These are phyloP conservation scores for Endotricha flammealis DNA, from an alignment of 2,888 invertebrate species.

Conservation along the genomic window DNA sequence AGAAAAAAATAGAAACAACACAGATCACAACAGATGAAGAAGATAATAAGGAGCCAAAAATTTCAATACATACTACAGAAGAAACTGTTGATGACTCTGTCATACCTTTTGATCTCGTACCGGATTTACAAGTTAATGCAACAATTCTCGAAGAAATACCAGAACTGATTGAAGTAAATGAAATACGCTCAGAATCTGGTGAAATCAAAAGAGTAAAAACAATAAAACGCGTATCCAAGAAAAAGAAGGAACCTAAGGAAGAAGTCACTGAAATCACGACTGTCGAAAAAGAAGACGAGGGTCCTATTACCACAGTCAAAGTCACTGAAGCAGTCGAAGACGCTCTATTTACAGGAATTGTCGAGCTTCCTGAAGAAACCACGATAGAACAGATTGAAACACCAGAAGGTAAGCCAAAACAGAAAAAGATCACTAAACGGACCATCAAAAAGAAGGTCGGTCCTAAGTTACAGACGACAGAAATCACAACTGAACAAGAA, in stretches of 20 bases:
- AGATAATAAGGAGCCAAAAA: conserved; percentile 41
- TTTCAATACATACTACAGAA: conserved; percentile 18
- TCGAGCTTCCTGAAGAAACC: conserved; percentile 21
- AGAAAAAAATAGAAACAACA: conserved; percentile 34
- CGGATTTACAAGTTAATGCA: conserved; percentile 22
- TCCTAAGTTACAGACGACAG: conserved; percentile 13
- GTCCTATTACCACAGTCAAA: conserved; percentile 38
- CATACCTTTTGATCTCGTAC: conserved; percentile 18
- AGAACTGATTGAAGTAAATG: conserved; percentile 25
- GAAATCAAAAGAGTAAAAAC: conserved; percentile 28
- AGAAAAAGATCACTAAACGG: conserved; percentile 23
- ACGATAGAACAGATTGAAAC: conserved; percentile 10
- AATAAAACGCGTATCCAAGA: conserved; percentile 61
- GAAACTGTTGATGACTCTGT: conserved; percentile 18
- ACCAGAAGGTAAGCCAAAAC: conserved; percentile 18
- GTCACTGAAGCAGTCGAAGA: conserved; percentile 29
- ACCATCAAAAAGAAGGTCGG: conserved; percentile 18
- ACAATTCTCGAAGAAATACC: conserved; percentile 38
- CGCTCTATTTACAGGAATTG: conserved; percentile 21
- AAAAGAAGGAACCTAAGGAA: conserved; percentile 53
- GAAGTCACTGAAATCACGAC: conserved; percentile 64
- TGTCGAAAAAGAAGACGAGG: conserved; percentile 49
- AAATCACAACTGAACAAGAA: conserved; percentile 19
- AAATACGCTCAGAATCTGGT: conserved; percentile 21
- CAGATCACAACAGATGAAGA: conserved; percentile 14